Evolutionary conservation across 2,113 vertebrate species (phyloP).

Genomic region (Cynocephalus volans): DNA sequence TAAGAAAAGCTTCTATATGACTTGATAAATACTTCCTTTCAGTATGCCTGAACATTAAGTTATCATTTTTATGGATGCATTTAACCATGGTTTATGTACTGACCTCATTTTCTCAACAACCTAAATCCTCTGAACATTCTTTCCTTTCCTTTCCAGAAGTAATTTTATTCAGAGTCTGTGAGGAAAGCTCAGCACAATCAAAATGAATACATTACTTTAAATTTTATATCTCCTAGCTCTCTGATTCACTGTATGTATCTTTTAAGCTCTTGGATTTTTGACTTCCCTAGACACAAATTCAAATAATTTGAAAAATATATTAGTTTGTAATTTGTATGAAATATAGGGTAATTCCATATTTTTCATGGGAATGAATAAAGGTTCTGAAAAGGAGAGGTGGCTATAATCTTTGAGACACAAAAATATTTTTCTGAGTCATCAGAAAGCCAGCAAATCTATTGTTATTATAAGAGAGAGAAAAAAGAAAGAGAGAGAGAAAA

Average conservation of each 20-base stretch:
- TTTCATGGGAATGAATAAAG: conserved; percentile 64
- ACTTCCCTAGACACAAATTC: conserved; percentile 44
- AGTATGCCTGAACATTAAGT: background rate
- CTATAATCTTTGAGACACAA: background rate
- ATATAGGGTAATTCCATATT: background rate
- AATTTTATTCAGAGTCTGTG: conserved; percentile 64
- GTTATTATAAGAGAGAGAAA: background rate
- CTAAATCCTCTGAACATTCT: conserved; percentile 15
- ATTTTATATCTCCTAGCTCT: conserved; percentile 43
- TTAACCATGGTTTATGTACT: conserved; percentile 48
- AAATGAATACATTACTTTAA: conserved; percentile 69
- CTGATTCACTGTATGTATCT: conserved; percentile 2
- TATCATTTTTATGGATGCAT: conserved; percentile 38
- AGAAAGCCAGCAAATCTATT: background rate
- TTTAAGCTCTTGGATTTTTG: conserved; percentile 61
- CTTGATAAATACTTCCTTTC: conserved; percentile 16
- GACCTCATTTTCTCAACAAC: conserved; percentile 70
- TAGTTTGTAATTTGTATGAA: conserved; percentile 52
- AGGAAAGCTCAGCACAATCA: conserved; percentile 67
- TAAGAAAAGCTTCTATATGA: background rate
- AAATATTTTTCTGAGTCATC: background rate
- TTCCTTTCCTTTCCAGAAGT: conserved; percentile 47
- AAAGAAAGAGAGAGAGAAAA: background rate
- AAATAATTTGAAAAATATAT: conserved; percentile 61
- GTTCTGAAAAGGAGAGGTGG: background rate